A percentile compares a stretch with the other conserved stretches of the same genome.
Conservation (phyloP, 2,888 invertebrate genomes). For the Acanthosepion lycidas region DNA sequence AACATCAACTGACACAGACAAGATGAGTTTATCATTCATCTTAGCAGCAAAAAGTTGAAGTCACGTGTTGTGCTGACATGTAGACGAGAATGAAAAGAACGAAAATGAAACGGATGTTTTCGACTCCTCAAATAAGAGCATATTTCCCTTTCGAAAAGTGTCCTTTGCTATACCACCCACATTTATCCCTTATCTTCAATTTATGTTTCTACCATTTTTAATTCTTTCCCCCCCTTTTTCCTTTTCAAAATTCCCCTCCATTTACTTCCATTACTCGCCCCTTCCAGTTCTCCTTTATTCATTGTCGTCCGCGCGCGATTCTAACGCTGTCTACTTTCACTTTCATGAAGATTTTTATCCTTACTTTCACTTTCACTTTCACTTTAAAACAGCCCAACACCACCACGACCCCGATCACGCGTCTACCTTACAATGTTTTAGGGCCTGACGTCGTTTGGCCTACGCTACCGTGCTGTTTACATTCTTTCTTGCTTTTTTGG, state of each 20-base stretch:
- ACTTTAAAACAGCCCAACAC: background rate
- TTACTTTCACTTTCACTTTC: constrained; percentile 8
- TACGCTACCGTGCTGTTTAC: background rate
- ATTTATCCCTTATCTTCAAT: background rate
- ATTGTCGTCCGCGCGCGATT: background rate
- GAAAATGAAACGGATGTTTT: background rate
- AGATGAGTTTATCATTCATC: too few relatives aligned
- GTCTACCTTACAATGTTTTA: background rate
- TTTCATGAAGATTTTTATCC: background rate
- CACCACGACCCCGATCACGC: background rate
- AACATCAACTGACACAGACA: too few relatives aligned
- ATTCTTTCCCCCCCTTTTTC: background rate
- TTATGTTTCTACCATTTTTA: background rate
- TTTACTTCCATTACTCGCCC: background rate
- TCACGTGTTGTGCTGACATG: too few relatives aligned
- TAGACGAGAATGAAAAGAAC: too few relatives aligned
- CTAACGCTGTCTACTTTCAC: background rate
- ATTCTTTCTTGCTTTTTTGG: background rate
- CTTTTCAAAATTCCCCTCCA: background rate
- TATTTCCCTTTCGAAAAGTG: background rate
- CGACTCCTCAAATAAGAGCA: background rate
- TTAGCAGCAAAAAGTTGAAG: too few relatives aligned
- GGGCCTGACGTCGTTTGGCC: background rate
- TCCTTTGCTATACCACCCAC: background rate
- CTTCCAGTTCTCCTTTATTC: background rate